Conservation (phyloP, 1,140 invertebrate species). For the Stegodyphus dumicola region DNA sequence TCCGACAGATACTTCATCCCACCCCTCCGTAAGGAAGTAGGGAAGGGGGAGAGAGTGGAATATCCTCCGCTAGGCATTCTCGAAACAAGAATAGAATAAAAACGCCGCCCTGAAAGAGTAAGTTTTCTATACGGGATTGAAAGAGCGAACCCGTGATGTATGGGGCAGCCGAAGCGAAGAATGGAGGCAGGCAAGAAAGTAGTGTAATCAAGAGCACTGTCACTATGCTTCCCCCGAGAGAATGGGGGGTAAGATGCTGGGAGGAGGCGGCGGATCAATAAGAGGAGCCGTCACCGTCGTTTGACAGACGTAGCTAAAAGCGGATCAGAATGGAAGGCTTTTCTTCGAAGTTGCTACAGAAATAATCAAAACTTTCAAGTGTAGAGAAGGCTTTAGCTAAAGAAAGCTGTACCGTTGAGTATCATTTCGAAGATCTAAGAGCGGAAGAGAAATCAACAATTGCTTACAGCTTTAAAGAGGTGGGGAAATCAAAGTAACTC, state of each 20-base stretch:
- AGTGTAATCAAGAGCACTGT: conserved; percentile 29
- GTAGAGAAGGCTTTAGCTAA: background rate
- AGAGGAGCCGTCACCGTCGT: conserved; percentile 7
- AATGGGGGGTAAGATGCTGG: background rate
- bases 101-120: conserved; percentile 2
- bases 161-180: background rate
- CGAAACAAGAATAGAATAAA: conserved; percentile 11
- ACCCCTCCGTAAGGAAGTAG: background rate
- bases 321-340: conserved; percentile 14
- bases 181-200: background rate
- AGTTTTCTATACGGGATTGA: background rate
- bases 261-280: conserved; percentile 3
- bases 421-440: background rate
- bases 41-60: background rate
- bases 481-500: background rate
- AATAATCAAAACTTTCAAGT: conserved; percentile 3
- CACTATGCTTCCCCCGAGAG: background rate
- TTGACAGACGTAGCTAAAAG: conserved; percentile 40
- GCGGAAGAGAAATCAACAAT: background rate
- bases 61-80: conserved; percentile 2
- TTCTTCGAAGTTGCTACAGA: conserved; percentile 14
- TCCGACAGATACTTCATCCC: conserved; percentile 39
- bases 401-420: background rate
- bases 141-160: conserved; percentile 7
- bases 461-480: background rate